phyloP scores from a whole-genome alignment of 2,797 vertebrate genomes.

The Hippocampus kuda region DNA sequence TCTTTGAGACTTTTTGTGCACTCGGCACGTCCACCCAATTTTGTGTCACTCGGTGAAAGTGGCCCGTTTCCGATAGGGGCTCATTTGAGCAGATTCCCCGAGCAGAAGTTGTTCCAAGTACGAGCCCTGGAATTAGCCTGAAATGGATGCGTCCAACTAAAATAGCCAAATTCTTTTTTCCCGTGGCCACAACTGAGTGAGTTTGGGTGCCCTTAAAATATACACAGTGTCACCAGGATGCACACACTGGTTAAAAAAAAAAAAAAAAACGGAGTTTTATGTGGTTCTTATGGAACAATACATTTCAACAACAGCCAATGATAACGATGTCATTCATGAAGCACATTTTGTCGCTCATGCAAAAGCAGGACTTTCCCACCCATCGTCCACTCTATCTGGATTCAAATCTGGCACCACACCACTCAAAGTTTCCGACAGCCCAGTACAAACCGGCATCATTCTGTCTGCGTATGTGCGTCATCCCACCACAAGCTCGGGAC shows the following conservation, averaged over 20 bases:
- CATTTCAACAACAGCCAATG: too few relatives aligned
- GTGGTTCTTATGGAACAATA: too few relatives aligned
- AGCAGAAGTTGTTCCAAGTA: background rate
- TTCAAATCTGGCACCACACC: constrained; percentile 37
- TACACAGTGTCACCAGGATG: too few relatives aligned
- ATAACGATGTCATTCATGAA: too few relatives aligned
- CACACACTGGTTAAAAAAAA: too few relatives aligned
- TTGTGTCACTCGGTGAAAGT: background rate
- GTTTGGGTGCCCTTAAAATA: too few relatives aligned
- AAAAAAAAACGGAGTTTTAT: too few relatives aligned
- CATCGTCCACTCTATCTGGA: constrained; percentile 37
- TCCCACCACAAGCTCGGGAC: constrained; percentile 31
- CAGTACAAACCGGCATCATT: constrained; percentile 14
- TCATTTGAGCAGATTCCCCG: background rate
- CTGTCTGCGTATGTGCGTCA: constrained; percentile 33
- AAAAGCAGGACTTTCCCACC: constrained; percentile 17
- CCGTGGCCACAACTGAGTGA: too few relatives aligned
- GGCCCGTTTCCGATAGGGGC: background rate
- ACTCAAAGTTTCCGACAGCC: constrained; percentile 48
- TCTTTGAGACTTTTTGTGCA: background rate
- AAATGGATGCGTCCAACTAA: too few relatives aligned
- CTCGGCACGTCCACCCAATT: background rate
- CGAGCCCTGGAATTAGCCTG: too few relatives aligned
- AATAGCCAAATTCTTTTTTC: too few relatives aligned
- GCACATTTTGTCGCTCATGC: background rate